Evolutionary conservation across 2,888 invertebrate genomes (phyloP), one percentile per base, ranked within the genome.

Genomic region (Monoplex corrugatus): DNA sequence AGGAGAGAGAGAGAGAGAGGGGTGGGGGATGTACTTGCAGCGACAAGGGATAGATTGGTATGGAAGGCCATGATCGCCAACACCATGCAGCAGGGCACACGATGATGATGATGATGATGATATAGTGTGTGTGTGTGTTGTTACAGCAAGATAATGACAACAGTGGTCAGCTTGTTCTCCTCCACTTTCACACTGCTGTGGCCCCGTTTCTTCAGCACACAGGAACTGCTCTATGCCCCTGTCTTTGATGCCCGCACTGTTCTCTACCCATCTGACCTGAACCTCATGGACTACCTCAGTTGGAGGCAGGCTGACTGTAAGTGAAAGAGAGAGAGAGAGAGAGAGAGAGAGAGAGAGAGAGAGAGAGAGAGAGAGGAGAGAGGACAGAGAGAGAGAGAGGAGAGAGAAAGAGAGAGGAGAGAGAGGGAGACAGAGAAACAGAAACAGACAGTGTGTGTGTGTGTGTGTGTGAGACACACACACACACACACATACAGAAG

Each of bases 241-340:
- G 97, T 97, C n/a, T 99, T 99, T 96, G 99, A 99, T 96, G 98
- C 98, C 0, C 97, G 99, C 90, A 96, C 98, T 57, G 97, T 99
- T 6, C 92, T 98, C 44, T 99, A 99, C 96, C 99, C 99, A 0
- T 97, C 97, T 10, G 98, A 98, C 95, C 97, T 98, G 94, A 98
- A 98, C 96, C 96, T 99, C 75, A 97, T 93, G 82, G 96, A 96
- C 92, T 96, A 96, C 91, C 94, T 96, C 87, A 95, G 95, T 89
- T 96, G 96, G 96, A 91, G 96, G 90, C 96, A 96, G 89, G 96
- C 95, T 85, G 95, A 96, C 90, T 96, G 95, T 96, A 92, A 94
- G 95, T 3, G 10, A 19, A 2, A 40, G 0, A 13, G 72, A 32
- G 32, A 32, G 45, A 45, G 19, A 32, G 38, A 13, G 78, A 19